Percentiles rank a stretch among this genome's conserved stretches.
Evolutionary conservation across 2,797 vertebrate species (phyloP).

Genomic region (Phrynocephalus forsythii): DNA sequence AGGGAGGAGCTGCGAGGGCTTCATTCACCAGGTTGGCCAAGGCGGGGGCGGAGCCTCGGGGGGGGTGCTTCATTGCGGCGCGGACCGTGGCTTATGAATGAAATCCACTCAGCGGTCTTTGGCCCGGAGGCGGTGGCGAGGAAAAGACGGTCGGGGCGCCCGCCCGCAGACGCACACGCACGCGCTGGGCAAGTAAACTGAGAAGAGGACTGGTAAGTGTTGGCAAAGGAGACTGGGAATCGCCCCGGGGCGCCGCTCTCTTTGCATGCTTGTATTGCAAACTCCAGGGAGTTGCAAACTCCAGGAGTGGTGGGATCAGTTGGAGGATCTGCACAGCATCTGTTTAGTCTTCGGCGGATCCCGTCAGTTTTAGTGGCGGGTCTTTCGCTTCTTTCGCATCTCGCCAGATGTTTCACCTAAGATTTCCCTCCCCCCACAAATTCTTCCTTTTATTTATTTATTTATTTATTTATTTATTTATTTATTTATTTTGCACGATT

Average conservation of each 20-base stretch:
- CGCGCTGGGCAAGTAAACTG: neutral
- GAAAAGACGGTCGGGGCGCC: neutral
- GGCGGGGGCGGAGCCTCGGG: no score
- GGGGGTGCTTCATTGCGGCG: neutral
- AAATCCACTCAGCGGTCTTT: neutral
- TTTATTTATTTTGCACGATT: no score
- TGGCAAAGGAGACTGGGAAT: no score
- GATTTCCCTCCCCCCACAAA: no score
- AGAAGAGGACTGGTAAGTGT: neutral
- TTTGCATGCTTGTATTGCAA: neutral
- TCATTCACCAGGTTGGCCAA: neutral
- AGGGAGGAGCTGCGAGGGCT: neutral
- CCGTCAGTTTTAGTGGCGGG: no score
- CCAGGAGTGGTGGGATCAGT: neutral
- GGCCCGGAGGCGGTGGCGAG: no score
- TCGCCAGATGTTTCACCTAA: no score
- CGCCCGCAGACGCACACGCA: no score
- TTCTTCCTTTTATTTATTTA: no score
- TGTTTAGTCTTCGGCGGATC: neutral
- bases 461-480: no score
- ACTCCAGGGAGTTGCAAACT: neutral
- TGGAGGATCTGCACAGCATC: neutral
- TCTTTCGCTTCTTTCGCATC: no score
- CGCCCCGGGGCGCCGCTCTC: accelerated
- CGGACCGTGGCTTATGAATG: conserved; percentile 18